Conservation (phyloP, 2,113 vertebrate genomes). For the Hyla sarda region DNA sequence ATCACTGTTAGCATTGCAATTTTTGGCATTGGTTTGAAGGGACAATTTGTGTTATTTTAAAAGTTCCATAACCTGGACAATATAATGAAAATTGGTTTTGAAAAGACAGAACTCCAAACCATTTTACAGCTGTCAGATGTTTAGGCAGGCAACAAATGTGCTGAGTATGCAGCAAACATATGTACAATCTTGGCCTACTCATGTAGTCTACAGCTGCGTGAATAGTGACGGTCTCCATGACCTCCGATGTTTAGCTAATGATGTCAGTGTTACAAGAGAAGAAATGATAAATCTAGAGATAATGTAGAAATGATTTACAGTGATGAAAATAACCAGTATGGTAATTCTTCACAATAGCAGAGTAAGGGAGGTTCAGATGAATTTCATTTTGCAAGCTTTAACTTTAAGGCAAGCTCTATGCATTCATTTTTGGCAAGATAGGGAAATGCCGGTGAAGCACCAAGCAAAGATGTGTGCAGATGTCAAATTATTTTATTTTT, state of each 20-base stretch:
- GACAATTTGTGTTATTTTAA: neutral
- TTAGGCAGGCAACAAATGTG: constrained; percentile 17
- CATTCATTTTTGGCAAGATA: constrained; percentile 36
- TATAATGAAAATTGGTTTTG: constrained; percentile 25
- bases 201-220: constrained; percentile 9
- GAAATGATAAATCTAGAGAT: neutral
- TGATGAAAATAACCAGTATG: neutral
- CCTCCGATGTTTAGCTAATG: constrained; percentile 8
- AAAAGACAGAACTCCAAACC: constrained; percentile 7
- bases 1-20: neutral
- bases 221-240: neutral
- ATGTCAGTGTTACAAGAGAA: constrained; percentile 19
- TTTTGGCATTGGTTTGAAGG: neutral
- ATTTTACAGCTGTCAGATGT: constrained; percentile 46
- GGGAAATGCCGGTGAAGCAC: constrained; percentile 5
- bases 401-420: neutral
- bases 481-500: constrained; percentile 42
- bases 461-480: constrained; percentile 39
- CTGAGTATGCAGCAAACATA: constrained; percentile 30
- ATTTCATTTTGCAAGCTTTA: neutral
- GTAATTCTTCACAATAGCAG: neutral
- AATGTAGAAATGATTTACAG: constrained; percentile 24
- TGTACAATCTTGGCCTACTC: constrained; percentile 25
- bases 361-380: neutral
- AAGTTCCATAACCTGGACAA: neutral